These are phyloP conservation scores for Microchrysa polita DNA, from an alignment of 2,888 invertebrate genomes.

Conservation along the genomic window DNA sequence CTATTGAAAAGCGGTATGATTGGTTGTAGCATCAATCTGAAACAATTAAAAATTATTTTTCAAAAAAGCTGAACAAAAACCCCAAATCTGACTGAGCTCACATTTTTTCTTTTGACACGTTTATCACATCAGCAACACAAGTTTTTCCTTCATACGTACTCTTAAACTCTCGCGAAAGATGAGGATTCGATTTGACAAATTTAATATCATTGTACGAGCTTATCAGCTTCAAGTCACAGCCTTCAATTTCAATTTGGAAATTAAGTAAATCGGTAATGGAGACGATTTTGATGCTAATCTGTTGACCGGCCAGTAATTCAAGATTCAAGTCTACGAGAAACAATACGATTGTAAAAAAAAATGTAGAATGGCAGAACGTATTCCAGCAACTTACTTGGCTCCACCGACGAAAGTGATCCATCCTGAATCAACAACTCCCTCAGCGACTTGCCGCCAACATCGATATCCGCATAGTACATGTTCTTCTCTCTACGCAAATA, in stretches of 20 bases:
- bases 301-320: slow-evolving; percentile 60
- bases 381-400: slow-evolving; percentile 51
- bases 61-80: background rate
- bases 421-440: slow-evolving; percentile 57
- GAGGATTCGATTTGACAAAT: slow-evolving; percentile 61
- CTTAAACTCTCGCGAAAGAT: slow-evolving; percentile 65
- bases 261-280: slow-evolving; percentile 60
- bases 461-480: slow-evolving; percentile 59
- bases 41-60: slow-evolving; percentile 50
- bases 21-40: slow-evolving; percentile 73
- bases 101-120: slow-evolving; percentile 63
- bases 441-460: slow-evolving; percentile 59
- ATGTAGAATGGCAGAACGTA: background rate
- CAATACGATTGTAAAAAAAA: background rate
- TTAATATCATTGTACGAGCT: slow-evolving; percentile 62
- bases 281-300: slow-evolving; percentile 60
- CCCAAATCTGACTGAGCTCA: slow-evolving; percentile 53
- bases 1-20: slow-evolving; percentile 65
- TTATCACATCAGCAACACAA: slow-evolving; percentile 59
- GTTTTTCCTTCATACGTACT: slow-evolving; percentile 64
- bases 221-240: slow-evolving; percentile 60
- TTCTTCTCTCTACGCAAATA: slow-evolving; percentile 56
- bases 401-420: slow-evolving; percentile 57
- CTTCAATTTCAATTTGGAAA: slow-evolving; percentile 61
- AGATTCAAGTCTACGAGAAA: slow-evolving; percentile 57